phyloP scores from a whole-genome alignment of 2,888 invertebrate species.

The Nemotelus pantherinus region DNA sequence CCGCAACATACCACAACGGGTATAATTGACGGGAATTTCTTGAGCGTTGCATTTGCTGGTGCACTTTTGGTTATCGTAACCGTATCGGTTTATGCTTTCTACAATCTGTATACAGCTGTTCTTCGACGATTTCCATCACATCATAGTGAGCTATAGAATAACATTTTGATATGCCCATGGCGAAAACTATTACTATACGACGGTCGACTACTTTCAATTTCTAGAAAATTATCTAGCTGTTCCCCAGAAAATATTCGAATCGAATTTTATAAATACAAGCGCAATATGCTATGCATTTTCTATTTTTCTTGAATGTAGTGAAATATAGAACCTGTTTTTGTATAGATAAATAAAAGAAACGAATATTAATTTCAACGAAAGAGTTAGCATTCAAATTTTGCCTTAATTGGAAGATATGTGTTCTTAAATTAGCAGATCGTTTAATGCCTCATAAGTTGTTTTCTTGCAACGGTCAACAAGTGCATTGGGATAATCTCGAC shows the following conservation, averaged over 20 bases:
- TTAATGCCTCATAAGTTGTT: no score
- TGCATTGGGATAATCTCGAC: no score
- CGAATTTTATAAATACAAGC: conserved; percentile 3
- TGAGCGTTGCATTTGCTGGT: conserved; percentile 75
- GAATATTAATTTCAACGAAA: no score
- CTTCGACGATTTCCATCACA: conserved; percentile 83
- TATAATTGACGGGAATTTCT: conserved; percentile 83
- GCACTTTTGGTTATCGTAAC: conserved; percentile 74
- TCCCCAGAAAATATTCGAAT: neutral
- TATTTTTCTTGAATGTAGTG: neutral
- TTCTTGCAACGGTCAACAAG: no score
- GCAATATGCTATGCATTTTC: neutral
- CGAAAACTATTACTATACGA: neutral
- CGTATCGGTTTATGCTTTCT: conserved; percentile 86
- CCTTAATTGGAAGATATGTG: no score
- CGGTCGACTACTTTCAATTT: neutral
- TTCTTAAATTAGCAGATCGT: no score
- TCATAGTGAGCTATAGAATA: conserved; percentile 80
- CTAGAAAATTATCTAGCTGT: neutral
- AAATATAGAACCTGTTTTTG: no score
- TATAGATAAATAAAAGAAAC: no score
- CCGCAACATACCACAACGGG: conserved; percentile 65
- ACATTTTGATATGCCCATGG: neutral
- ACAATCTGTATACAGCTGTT: conserved; percentile 82
- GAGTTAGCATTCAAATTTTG: no score